A percentile compares a stretch with the other conserved stretches of the same genome.
These are phyloP conservation scores for Onychomys torridus DNA, from an alignment of 2,797 vertebrate species.

Conservation along the genomic window DNA sequence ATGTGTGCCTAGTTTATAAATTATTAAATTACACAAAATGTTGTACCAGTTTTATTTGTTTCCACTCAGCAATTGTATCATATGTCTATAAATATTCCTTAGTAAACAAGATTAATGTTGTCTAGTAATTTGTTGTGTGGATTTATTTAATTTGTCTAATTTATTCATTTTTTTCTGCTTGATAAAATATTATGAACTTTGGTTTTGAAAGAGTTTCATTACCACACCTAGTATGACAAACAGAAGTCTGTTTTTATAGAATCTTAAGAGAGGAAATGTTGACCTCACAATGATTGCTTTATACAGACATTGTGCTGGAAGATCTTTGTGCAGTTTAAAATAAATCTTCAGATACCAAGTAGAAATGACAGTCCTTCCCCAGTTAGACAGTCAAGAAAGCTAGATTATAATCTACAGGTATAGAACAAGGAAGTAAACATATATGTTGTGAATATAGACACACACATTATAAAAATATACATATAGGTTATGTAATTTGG, in stretches of 20 bases:
- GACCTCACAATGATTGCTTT: not conserved
- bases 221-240: not conserved
- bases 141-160: not conserved
- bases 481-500: not conserved
- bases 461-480: not conserved
- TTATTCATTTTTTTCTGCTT: not conserved
- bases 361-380: not conserved
- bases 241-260: not conserved
- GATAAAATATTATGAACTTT: slow-evolving; percentile 43
- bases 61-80: not conserved
- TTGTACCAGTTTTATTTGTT: slow-evolving; percentile 16
- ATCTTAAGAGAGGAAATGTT: not conserved
- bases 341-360: not conserved
- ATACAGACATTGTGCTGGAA: not conserved
- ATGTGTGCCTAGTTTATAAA: not conserved
- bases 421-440: not conserved
- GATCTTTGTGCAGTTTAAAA: not conserved
- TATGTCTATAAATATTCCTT: slow-evolving; percentile 15
- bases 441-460: not conserved
- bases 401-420: not conserved
- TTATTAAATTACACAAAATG: not conserved
- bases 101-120: not conserved
- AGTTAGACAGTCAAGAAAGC: not conserved
- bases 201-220: not conserved
- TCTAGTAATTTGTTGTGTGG: not conserved